phyloP scores from a whole-genome alignment of 92 coral and sea anemone genomes.

The Hydrozoanthus gracilis region DNA sequence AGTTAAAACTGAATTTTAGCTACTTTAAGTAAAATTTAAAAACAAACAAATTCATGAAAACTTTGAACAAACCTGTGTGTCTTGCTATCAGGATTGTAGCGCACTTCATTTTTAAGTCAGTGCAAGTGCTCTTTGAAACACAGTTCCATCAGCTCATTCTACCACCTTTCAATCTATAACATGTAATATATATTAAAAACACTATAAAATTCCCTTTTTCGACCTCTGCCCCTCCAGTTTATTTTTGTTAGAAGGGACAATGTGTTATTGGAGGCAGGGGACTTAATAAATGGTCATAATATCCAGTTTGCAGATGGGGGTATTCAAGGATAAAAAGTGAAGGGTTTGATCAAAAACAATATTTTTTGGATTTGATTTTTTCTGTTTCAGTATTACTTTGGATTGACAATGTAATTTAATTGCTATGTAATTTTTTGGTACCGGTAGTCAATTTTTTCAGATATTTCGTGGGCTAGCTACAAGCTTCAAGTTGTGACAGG shows the following conservation, averaged over 20 bases:
- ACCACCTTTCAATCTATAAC: conserved; percentile 14
- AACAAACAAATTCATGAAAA: conserved; percentile 3
- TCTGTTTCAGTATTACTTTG: background rate
- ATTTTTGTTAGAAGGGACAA: conserved; percentile 2
- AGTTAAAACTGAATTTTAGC: background rate
- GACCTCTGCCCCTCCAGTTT: conserved; percentile 8
- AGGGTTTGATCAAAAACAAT: background rate
- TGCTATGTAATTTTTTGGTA: background rate
- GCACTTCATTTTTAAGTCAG: conserved; percentile 18
- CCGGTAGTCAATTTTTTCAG: conserved; percentile 13
- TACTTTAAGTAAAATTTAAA: conserved; percentile 1
- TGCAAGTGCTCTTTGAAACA: conserved; percentile 16
- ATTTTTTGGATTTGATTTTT: background rate
- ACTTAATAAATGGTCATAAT: too few relatives aligned
- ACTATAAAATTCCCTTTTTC: background rate
- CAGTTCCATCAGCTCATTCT: conserved; percentile 15
- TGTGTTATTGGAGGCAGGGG: background rate
- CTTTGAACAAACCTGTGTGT: conserved; percentile 8
- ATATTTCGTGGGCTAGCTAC: background rate
- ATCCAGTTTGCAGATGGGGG: conserved; percentile 14
- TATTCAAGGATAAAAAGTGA: conserved; percentile 2
- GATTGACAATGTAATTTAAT: background rate
- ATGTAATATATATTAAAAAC: conserved; percentile 1
- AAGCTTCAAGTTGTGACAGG: conserved; percentile 5
- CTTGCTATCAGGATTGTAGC: conserved; percentile 13